A percentile compares a stretch with the other conserved stretches of the same genome.
Conservation (phyloP, 2,888 invertebrate genomes). For the Drosophila borborema region DNA sequence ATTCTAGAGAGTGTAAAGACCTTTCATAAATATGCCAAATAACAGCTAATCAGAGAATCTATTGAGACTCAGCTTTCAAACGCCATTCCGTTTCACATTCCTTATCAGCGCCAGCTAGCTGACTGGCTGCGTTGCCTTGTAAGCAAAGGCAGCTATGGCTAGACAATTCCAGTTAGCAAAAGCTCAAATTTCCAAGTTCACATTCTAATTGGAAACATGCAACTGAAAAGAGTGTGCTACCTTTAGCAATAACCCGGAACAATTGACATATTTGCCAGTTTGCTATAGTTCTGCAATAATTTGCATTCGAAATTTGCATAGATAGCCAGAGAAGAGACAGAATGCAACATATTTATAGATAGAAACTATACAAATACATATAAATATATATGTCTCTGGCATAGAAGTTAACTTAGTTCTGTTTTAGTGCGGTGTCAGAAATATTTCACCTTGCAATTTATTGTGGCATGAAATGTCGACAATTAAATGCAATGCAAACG, state of each 20-base stretch:
- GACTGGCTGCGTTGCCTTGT: not conserved
- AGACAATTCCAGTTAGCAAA: not conserved
- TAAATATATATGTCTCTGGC: not conserved
- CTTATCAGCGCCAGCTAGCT: conserved; percentile 2
- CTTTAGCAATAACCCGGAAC: conserved; percentile 49
- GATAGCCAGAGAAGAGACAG: conserved; percentile 12
- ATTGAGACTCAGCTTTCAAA: conserved; percentile 5
- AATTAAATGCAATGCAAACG: conserved; percentile 75
- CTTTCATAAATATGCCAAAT: conserved; percentile 9
- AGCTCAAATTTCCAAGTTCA: conserved; percentile 1
- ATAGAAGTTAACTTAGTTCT: not conserved
- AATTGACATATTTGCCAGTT: conserved; percentile 20
- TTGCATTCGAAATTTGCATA: conserved; percentile 49
- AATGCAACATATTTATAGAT: conserved; percentile 21
- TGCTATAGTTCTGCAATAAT: conserved; percentile 37
- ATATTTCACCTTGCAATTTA: conserved; percentile 70
- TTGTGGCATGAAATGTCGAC: conserved; percentile 74
- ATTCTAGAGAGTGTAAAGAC: not conserved
- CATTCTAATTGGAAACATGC: not conserved
- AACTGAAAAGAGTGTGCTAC: conserved; percentile 16
- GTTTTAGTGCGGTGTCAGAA: conserved; percentile 21
- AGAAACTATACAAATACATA: conserved; percentile 1
- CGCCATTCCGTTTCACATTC: conserved; percentile 4
- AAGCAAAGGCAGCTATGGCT: not conserved
- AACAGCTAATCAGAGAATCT: conserved; percentile 10